Percentiles rank a stretch among this genome's conserved stretches.
phyloP scores from a whole-genome alignment of 1,140 invertebrate species.

The Chrysopa pallens region DNA sequence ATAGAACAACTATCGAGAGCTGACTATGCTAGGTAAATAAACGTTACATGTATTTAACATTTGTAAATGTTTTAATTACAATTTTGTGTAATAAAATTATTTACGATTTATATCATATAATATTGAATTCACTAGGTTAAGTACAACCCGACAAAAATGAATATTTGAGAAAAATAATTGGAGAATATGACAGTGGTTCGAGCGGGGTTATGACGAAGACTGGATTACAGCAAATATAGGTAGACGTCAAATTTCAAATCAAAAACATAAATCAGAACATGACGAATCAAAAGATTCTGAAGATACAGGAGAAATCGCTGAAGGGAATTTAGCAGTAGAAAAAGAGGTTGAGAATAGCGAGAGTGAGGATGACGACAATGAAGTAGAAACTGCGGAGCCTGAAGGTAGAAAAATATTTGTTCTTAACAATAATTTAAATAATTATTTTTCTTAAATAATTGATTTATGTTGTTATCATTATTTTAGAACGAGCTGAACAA shows the following conservation, averaged over 20 bases:
- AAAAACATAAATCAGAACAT: no score
- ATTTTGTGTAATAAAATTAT: no score
- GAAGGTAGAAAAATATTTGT: conserved; percentile 1
- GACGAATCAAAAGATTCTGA: neutral
- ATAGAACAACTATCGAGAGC: no score
- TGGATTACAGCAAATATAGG: neutral
- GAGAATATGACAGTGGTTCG: no score
- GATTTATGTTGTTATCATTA: neutral
- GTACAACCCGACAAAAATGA: no score
- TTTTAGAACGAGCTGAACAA: neutral
- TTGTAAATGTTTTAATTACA: no score
- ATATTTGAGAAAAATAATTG: no score
- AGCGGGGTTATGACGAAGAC: neutral
- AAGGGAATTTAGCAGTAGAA: neutral
- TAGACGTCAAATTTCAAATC: no score
- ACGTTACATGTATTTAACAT: no score
- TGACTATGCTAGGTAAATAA: no score
- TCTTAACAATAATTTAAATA: neutral
- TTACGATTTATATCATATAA: no score
- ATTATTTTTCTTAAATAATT: neutral
- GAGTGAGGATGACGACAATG: conserved; percentile 4
- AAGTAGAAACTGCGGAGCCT: conserved; percentile 2
- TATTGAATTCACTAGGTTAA: no score
- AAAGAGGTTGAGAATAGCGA: conserved; percentile 5
- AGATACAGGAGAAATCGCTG: conserved; percentile 1